Percentiles rank a stretch among this genome's conserved stretches.
phyloP scores from a whole-genome alignment of 2,113 vertebrate species.

The Callithrix jacchus region DNA sequence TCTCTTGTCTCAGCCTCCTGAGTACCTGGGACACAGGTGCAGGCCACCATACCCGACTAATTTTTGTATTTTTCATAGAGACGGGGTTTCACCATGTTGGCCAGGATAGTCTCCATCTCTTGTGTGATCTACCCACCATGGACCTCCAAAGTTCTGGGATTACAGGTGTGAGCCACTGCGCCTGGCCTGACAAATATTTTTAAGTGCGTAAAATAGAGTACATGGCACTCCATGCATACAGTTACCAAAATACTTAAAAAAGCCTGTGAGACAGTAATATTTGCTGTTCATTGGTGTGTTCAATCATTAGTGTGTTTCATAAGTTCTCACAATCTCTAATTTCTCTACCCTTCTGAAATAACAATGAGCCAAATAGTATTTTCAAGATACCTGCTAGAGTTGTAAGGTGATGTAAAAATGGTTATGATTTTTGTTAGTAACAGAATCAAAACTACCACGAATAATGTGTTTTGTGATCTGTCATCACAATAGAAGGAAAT shows the following conservation, averaged over 20 bases:
- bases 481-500: neutral
- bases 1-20: too few species aligned
- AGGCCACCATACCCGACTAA: too few species aligned
- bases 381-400: neutral
- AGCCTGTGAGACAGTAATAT: neutral
- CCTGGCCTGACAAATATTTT: neutral
- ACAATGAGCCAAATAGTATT: neutral
- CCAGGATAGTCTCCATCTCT: too few species aligned
- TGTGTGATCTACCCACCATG: too few species aligned
- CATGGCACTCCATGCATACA: neutral
- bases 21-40: too few species aligned
- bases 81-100: too few species aligned
- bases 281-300: neutral
- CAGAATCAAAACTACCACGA: neutral
- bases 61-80: too few species aligned
- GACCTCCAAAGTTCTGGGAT: too few species aligned
- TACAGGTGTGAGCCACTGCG: too few species aligned
- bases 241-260: constrained; percentile 39
- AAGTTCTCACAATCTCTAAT: neutral
- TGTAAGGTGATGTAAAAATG: neutral
- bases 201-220: constrained; percentile 16
- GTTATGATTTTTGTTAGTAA: neutral
- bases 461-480: neutral
- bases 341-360: neutral
- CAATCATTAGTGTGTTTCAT: neutral